Percentiles rank a stretch among this genome's conserved stretches.
phyloP scores from a whole-genome alignment of 2,113 vertebrate genomes.

The Hoplias malabaricus region DNA sequence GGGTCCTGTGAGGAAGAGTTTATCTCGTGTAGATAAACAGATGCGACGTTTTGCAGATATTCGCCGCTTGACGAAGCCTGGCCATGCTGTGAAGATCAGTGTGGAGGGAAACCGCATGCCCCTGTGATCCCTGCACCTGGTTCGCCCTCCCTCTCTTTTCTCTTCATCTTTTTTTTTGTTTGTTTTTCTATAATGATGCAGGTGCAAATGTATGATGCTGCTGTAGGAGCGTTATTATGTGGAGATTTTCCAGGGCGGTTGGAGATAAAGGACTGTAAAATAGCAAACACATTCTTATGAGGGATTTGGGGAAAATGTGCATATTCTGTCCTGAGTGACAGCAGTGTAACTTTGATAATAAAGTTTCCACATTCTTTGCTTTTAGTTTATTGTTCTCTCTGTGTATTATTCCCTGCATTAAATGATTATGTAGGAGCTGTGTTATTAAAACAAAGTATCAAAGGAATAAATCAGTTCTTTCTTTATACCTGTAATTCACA shows the following conservation, averaged over 20 bases:
- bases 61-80: slow-evolving; percentile 88
- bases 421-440: too few relatives aligned
- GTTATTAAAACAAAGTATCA: too few relatives aligned
- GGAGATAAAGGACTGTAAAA: slow-evolving; percentile 25
- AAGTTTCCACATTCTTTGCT: slow-evolving; percentile 38
- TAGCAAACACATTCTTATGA: not conserved
- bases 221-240: not conserved
- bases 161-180: not conserved
- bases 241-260: not conserved
- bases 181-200: slow-evolving; percentile 4
- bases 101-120: slow-evolving; percentile 98
- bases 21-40: slow-evolving; percentile 97
- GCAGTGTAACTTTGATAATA: slow-evolving; percentile 52
- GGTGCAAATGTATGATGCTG: not conserved
- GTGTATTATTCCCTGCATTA: not conserved
- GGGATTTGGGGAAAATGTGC: not conserved
- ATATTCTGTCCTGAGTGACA: not conserved
- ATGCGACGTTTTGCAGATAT: slow-evolving; percentile 95
- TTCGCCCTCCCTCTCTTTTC: not conserved
- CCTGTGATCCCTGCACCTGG: slow-evolving; percentile 77
- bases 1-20: slow-evolving; percentile 90
- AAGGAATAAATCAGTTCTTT: too few relatives aligned
- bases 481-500: too few relatives aligned
- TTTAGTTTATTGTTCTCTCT: not conserved
- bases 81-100: slow-evolving; percentile 97